Percentiles rank a stretch among this genome's conserved stretches.
Conservation (phyloP, 2,797 vertebrate species). For the Prionace glauca region DNA sequence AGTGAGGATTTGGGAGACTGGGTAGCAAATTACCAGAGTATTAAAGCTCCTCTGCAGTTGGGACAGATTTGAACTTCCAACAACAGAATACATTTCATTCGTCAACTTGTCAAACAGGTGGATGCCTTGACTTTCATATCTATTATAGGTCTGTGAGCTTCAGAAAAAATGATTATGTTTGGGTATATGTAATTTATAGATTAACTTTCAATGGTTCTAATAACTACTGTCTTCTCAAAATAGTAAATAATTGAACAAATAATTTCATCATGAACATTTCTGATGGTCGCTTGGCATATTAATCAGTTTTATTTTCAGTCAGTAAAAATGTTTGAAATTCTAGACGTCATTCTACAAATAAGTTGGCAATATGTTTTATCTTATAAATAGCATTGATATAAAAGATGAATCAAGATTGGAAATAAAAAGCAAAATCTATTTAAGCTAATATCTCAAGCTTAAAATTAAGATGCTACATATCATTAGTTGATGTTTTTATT, state of each 20-base stretch:
- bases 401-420: background rate
- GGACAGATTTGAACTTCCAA: background rate
- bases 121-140: background rate
- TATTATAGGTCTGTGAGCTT: background rate
- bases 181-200: background rate
- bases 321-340: background rate
- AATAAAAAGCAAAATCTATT: background rate
- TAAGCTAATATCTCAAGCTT: background rate
- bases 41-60: background rate
- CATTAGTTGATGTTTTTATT: background rate
- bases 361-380: background rate
- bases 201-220: background rate
- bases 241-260: background rate
- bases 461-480: background rate
- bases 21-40: background rate
- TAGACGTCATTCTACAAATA: background rate
- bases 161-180: background rate
- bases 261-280: constrained; percentile 6
- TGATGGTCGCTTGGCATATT: background rate
- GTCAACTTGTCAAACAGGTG: background rate
- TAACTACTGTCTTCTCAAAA: background rate
- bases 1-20: background rate
- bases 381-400: background rate
- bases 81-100: background rate
- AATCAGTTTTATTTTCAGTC: background rate